phyloP scores from a whole-genome alignment of 2,797 vertebrate species.

The Bradypodion pumilum region DNA sequence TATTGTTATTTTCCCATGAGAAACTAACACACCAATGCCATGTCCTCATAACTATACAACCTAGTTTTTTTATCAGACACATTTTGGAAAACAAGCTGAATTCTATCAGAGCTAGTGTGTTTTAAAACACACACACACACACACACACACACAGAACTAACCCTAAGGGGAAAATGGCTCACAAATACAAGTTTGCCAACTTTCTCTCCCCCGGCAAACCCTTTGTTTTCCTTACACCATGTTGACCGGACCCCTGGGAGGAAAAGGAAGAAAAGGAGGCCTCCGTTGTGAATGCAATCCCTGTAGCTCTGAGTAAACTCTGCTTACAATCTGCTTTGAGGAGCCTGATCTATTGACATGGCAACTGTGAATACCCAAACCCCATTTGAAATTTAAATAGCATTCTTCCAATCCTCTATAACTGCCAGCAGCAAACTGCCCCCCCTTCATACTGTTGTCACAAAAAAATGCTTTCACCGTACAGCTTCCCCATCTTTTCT shows the following conservation, averaged over 20 bases:
- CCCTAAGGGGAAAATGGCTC: no score
- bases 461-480: constrained; percentile 65
- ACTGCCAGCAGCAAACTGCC: constrained; percentile 57
- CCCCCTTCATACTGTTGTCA: constrained; percentile 52
- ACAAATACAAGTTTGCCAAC: constrained; percentile 58
- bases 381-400: constrained; percentile 75
- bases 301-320: constrained; percentile 70
- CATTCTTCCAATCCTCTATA: constrained; percentile 65
- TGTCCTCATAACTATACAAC: neutral
- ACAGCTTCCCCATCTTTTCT: constrained; percentile 47
- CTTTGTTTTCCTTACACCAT: constrained; percentile 60
- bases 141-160: neutral
- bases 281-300: constrained; percentile 59
- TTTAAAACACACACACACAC: no score
- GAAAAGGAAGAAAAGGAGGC: constrained; percentile 59
- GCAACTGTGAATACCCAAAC: constrained; percentile 67
- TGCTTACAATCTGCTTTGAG: constrained; percentile 65
- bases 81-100: neutral
- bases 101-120: neutral
- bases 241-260: constrained; percentile 64
- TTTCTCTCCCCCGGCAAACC: constrained; percentile 48
- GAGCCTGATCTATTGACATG: constrained; percentile 70
- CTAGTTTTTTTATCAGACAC: neutral
- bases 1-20: neutral
- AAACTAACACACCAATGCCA: neutral